Evolutionary conservation across 2,113 vertebrate species (phyloP), one percentile per base, ranked within the genome.

Genomic region (Xiphorhynchus elegans): DNA sequence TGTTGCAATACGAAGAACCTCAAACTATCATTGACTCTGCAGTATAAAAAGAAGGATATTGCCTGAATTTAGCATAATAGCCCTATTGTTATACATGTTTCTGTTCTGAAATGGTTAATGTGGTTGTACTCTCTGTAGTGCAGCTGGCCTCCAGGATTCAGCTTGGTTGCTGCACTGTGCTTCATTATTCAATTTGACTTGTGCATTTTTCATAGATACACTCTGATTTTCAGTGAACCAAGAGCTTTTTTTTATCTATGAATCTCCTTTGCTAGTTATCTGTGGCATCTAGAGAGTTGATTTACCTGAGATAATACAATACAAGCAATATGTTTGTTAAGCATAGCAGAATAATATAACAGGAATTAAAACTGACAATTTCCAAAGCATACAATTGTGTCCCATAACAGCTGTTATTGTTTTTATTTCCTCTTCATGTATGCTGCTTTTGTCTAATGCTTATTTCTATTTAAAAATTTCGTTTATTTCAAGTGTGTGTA

Each of bases 351-450:
- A 84, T 80, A 88, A 62, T 50, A 17, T 17, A 87, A 56, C 16
- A 83, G 37, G 33, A 91, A 78, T 52, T n/a, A 95, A 91, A 93
- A 88, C 46, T 37, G 50, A 62, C 23, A 55, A 50, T 79, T 87
- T 89, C 82, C 60, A 96, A 76, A 85, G 70, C 49, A 83, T 68
- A 73, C 1, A 85, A 83, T 66, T 83, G 15, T 86, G 68, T 93
- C 94, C 76, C 90, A 53, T 70, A 92, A 58, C 85, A 92, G 67
- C 79, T 86, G 85, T 53, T 78, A 60, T 0, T 90, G 85, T 58
- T 96, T 93, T 85, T 83, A 73, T 93, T 94, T 94, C 19, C 63
- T 67, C 35, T 74, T 83, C 50, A 70, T 39, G 63, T 88, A 85
- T 26, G 33, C 31, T 85, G 37, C 10, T 93, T 90, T 90, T 74